Percentiles rank a stretch among this genome's conserved stretches.
Conservation (phyloP, 2,888 invertebrate genomes). For the Acanthosoma haemorrhoidale region DNA sequence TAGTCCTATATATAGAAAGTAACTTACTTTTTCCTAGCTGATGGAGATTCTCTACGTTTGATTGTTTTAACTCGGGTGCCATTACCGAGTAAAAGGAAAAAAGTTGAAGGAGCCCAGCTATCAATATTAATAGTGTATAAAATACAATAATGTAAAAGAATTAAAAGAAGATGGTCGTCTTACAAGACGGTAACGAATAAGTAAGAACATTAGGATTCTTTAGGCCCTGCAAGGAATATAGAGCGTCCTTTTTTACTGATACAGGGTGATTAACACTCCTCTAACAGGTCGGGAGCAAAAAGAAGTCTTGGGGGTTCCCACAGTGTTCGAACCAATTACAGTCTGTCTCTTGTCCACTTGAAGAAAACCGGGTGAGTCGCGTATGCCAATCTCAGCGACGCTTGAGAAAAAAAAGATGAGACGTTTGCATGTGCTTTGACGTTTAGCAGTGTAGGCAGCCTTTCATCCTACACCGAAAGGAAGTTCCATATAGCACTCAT, state of each 20-base stretch:
- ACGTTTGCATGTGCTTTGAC: too few species aligned
- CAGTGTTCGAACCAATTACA: neutral
- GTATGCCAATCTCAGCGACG: too few species aligned
- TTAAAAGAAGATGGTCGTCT: neutral
- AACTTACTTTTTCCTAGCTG: too few species aligned
- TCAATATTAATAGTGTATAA: neutral
- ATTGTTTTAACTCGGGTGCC: too few species aligned
- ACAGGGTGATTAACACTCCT: neutral
- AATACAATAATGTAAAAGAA: neutral
- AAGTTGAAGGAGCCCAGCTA: neutral
- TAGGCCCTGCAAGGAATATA: constrained; percentile 2
- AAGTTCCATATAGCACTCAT: too few species aligned
- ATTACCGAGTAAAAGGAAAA: neutral
- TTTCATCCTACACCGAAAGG: too few species aligned
- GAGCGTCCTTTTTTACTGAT: neutral
- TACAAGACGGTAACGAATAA: neutral
- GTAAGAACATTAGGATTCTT: neutral
- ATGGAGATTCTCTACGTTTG: too few species aligned
- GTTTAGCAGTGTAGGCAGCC: too few species aligned
- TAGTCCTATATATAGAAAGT: too few species aligned
- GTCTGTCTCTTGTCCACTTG: neutral
- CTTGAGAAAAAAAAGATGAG: too few species aligned
- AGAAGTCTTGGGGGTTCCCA: neutral
- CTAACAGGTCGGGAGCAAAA: neutral
- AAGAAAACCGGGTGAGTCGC: neutral